Evolutionary conservation across 2,113 vertebrate genomes (phyloP), one percentile per base, ranked within the genome.

Genomic region (Hippocampus abdominalis): DNA sequence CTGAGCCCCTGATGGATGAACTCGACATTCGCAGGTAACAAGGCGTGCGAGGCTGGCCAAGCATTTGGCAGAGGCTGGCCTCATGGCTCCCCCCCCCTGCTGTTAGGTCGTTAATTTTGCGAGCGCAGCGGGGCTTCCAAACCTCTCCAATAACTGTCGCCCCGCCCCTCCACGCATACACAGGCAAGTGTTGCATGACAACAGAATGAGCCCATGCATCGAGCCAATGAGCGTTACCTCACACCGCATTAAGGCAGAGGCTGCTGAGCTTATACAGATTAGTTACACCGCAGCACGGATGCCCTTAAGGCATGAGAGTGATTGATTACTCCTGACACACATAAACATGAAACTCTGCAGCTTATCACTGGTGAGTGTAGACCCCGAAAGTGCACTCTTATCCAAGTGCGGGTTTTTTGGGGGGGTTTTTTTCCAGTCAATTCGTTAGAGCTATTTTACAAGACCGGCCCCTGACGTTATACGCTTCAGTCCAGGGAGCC

Each of bases 101-200:
- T 83, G 83, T 49, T 70, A 68, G 83, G 83, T 86, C 83, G 84
- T 90, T 87, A 71, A 86, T 91, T 84, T 83, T 84, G 69, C 70
- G 71, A 66, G 64, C 79, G 74, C 74, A 81, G 51, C 27, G 44
- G 73, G 76, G 70, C 82, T 78, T 86, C 78, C 81, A 81, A 67
- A 71, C 82, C 80, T 71, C 66, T 81, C 78, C 78, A 86, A 90
- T 87, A 83, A 83, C 73, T 67, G 59, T 73, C 68, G 70, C 75
- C 75, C 73, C 77, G 71, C 75, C 68, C 68, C 59, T 72, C 56
- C 51, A 64, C 11, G 72, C 60, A 70, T 60, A 44, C 71, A 77
- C 64, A 66, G 59, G 65, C 72, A 67, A 76, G 79, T 69, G 64
- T 64, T 80, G 70, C 71, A 69, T 76, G 78, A 77, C 79, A 82